Conservation (phyloP, 1,140 invertebrate genomes). For the Neomicropteryx cornuta region DNA sequence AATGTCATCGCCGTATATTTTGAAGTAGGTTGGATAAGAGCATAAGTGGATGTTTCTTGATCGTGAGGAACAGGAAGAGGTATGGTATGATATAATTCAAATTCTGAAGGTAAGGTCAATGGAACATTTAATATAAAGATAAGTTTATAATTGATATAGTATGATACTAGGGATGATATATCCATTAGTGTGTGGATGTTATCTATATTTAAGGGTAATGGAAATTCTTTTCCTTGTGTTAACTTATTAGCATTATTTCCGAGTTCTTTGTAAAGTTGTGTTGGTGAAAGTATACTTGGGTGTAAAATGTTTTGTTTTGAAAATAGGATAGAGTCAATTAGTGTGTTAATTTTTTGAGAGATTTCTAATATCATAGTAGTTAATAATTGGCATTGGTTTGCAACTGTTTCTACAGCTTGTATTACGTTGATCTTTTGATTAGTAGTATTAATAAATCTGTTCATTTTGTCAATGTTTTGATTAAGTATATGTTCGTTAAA, state of each 20-base stretch:
- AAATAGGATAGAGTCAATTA: conserved; percentile 6
- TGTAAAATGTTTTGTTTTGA: conserved; percentile 6
- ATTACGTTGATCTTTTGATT: conserved; percentile 1
- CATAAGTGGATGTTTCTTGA: background rate
- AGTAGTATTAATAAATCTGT: conserved; percentile 2
- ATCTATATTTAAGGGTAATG: conserved; percentile 1
- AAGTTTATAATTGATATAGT: background rate
- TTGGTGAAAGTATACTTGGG: conserved; percentile 8
- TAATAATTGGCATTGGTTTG: background rate
- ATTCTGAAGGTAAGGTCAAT: conserved; percentile 5
- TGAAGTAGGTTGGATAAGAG: conserved; percentile 1
- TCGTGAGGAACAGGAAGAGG: conserved; percentile 7
- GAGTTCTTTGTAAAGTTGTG: conserved; percentile 6
- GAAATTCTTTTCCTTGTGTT: background rate
- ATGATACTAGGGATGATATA: background rate
- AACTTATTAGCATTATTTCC: conserved; percentile 2
- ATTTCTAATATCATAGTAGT: background rate
- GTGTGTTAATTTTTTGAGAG: background rate
- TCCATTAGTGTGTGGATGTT: background rate
- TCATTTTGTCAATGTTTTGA: conserved; percentile 9
- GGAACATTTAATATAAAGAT: conserved; percentile 1
- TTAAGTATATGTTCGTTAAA: conserved; percentile 10
- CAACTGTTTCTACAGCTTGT: background rate
- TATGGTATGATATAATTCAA: conserved; percentile 9
- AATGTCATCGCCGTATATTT: conserved; percentile 4